Evolutionary conservation across 2,113 vertebrate species (phyloP).

Genomic region (Solenodon paradoxus): DNA sequence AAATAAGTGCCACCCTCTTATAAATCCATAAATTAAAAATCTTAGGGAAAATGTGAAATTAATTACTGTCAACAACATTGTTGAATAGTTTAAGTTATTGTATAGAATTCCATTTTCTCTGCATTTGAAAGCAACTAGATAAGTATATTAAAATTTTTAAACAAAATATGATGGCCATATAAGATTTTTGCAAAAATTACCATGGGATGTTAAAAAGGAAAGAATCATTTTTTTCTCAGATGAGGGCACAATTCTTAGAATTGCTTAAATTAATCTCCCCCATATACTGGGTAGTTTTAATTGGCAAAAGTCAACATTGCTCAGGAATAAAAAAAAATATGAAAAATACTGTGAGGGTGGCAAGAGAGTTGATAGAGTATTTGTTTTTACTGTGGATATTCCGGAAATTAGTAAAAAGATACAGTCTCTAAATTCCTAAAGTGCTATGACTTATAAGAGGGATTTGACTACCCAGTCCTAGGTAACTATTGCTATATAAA

Average conservation of each 20-base stretch:
- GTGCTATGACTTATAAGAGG: background rate
- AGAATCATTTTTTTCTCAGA: background rate
- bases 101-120: background rate
- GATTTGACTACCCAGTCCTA: background rate
- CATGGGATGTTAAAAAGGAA: background rate
- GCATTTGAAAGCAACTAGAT: background rate
- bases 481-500: background rate
- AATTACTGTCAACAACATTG: background rate
- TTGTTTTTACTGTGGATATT: background rate
- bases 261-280: background rate
- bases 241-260: background rate
- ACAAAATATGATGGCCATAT: background rate
- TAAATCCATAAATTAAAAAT: background rate
- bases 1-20: background rate
- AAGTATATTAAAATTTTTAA: background rate
- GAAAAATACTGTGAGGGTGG: background rate
- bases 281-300: background rate
- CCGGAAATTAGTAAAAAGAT: background rate
- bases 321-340: background rate
- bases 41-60: background rate
- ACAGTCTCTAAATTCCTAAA: background rate
- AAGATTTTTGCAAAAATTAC: background rate
- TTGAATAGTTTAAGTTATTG: background rate
- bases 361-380: background rate
- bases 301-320: background rate